phyloP scores from a whole-genome alignment of 2,113 vertebrate species.

The Bos indicus region DNA sequence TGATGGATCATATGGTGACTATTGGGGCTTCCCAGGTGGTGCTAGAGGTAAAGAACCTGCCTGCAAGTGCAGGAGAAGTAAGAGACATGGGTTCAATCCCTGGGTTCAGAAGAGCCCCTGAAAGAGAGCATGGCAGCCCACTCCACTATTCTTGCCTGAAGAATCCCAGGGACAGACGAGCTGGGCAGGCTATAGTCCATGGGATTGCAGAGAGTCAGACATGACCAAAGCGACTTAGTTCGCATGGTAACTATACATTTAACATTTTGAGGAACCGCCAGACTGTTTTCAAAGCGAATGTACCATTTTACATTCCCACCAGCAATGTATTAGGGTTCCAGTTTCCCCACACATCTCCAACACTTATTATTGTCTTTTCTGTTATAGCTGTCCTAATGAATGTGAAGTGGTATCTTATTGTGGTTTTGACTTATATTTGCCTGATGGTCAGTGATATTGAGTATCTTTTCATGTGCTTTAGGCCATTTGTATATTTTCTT shows the following conservation, averaged over 20 bases:
- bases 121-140: background rate
- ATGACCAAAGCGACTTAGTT: background rate
- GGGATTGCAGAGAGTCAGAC: background rate
- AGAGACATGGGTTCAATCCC: background rate
- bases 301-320: background rate
- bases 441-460: background rate
- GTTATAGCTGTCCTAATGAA: background rate
- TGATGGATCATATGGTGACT: background rate
- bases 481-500: background rate
- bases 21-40: background rate
- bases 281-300: background rate
- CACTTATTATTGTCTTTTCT: background rate
- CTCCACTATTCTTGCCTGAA: background rate
- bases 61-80: background rate
- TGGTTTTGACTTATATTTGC: background rate
- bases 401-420: background rate
- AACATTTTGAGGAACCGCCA: background rate
- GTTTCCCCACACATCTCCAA: background rate
- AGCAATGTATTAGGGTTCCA: background rate
- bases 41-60: background rate
- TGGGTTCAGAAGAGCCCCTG: background rate
- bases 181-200: background rate
- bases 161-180: background rate
- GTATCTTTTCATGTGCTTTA: background rate
- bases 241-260: background rate